A percentile compares a stretch with the other conserved stretches of the same genome.
These are phyloP conservation scores for Talpa occidentalis DNA, from an alignment of 2,113 vertebrate genomes.

Conservation along the genomic window DNA sequence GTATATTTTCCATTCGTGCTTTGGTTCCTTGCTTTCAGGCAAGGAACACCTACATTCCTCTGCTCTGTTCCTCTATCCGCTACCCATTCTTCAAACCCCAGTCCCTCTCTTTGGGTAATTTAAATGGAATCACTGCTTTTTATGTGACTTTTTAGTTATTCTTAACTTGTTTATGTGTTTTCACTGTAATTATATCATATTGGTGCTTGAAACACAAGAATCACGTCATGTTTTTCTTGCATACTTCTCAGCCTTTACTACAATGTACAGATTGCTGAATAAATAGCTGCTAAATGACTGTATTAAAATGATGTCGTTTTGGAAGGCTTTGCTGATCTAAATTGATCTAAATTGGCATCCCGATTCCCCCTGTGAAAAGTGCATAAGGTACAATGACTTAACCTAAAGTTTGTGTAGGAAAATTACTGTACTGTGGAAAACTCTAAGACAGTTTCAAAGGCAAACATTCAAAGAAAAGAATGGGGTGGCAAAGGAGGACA, in stretches of 20 bases:
- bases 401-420: conserved; percentile 16
- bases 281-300: neutral
- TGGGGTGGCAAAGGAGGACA: neutral
- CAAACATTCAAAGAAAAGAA: conserved; percentile 6
- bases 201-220: neutral
- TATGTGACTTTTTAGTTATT: conserved; percentile 18
- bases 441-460: neutral
- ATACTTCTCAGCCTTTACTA: conserved; percentile 19
- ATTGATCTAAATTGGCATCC: conserved; percentile 1
- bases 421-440: neutral
- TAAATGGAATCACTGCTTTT: neutral
- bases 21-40: neutral
- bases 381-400: neutral
- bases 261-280: neutral
- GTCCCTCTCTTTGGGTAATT: neutral
- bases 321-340: conserved; percentile 31
- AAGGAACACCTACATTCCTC: neutral
- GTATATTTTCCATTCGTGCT: neutral
- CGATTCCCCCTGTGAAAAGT: conserved; percentile 2
- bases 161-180: neutral
- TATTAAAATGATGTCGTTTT: conserved; percentile 19
- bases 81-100: neutral
- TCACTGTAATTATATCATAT: neutral
- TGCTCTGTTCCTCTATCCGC: neutral
- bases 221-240: neutral